Percentiles rank a stretch among this genome's conserved stretches.
Conservation (phyloP, 2,113 vertebrate genomes). For the Eclectus roratus region DNA sequence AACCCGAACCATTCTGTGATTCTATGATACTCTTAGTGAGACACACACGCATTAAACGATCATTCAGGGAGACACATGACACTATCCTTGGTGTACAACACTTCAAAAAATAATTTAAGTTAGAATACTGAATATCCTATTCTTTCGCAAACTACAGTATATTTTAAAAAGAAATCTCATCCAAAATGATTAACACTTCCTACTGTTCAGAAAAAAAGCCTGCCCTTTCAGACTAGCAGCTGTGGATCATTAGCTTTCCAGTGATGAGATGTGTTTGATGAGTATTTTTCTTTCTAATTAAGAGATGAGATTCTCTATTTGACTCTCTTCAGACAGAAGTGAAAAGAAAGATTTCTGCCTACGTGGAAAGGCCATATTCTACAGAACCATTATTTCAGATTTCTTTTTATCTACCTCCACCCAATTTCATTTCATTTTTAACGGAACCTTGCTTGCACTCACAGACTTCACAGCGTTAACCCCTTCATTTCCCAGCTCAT, state of each 20-base stretch:
- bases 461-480: slow-evolving; percentile 46
- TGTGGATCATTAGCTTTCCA: slow-evolving; percentile 81
- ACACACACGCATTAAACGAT: slow-evolving; percentile 60
- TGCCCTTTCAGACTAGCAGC: slow-evolving; percentile 81
- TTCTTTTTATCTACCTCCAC: slow-evolving; percentile 70
- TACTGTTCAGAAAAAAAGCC: slow-evolving; percentile 77
- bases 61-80: slow-evolving; percentile 59
- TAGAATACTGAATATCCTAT: slow-evolving; percentile 78
- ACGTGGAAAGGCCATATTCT: slow-evolving; percentile 66
- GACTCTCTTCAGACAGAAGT: slow-evolving; percentile 74
- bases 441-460: slow-evolving; percentile 55
- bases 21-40: slow-evolving; percentile 42
- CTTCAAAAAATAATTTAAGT: slow-evolving; percentile 81
- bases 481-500: background rate
- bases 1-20: background rate
- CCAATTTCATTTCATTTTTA: slow-evolving; percentile 68
- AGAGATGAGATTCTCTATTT: slow-evolving; percentile 77
- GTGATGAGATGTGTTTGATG: slow-evolving; percentile 80
- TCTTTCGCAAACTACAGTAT: slow-evolving; percentile 78
- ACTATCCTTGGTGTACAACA: slow-evolving; percentile 68
- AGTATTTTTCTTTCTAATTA: slow-evolving; percentile 85
- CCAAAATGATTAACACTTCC: slow-evolving; percentile 81
- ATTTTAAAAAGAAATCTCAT: slow-evolving; percentile 80
- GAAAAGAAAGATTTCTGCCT: slow-evolving; percentile 71
- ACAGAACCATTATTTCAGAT: slow-evolving; percentile 76